Conservation (phyloP, 1,140 invertebrate genomes). For the Sminthurides bifidus region DNA sequence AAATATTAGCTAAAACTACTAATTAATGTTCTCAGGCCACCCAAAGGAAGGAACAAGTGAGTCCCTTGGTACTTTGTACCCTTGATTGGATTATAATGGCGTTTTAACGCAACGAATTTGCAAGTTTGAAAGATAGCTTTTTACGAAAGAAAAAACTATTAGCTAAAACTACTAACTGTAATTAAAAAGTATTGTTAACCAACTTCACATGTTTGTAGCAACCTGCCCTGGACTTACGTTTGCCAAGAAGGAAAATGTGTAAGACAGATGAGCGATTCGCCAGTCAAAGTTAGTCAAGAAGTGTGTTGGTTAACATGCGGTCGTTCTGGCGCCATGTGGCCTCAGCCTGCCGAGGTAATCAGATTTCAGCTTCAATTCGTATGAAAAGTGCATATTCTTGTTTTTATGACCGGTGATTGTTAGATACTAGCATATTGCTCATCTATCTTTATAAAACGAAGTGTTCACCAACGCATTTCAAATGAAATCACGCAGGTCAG, state of each 20-base stretch:
- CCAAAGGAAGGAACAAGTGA: no score
- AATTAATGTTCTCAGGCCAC: no score
- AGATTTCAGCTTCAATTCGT: background rate
- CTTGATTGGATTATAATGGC: no score
- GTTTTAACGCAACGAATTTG: no score
- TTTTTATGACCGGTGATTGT: background rate
- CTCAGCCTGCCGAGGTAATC: background rate
- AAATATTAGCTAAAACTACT: no score
- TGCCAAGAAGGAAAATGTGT: slow-evolving; percentile 10
- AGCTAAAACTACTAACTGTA: no score
- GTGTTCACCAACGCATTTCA: background rate
- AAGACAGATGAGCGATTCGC: background rate
- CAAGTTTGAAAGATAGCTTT: no score
- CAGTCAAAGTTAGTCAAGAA: slow-evolving; percentile 9
- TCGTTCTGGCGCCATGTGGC: slow-evolving; percentile 5
- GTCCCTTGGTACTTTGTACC: no score
- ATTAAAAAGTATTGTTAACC: no score
- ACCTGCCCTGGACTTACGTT: slow-evolving; percentile 14
- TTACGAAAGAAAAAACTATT: no score
- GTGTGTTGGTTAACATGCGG: slow-evolving; percentile 23
- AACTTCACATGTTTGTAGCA: no score
- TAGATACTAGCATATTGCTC: background rate
- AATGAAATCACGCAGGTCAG: background rate
- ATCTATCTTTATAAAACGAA: background rate
- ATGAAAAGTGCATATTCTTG: background rate